Base-by-base conservation (phyloP, 2,113 vertebrate species). In the Felis chaus region DNA sequence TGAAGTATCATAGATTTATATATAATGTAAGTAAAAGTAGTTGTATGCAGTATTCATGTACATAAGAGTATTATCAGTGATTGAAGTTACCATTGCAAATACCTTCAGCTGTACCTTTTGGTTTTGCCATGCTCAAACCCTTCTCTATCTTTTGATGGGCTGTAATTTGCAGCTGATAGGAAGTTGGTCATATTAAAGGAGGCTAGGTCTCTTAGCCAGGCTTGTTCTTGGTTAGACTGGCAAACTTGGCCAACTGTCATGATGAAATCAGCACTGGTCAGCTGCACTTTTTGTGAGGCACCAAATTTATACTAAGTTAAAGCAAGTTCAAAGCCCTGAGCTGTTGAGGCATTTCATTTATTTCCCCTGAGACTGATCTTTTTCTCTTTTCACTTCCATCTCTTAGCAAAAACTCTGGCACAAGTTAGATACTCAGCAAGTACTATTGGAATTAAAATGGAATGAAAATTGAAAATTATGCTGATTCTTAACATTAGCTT, bases 21-120 rank as follows among this genome's bases (percentile, higher is more conserved):
- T 95, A 61, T 81, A 89, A 92, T 63, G 9, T 74, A 91, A 97
- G 14, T 83, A 66, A 86, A 61, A 89, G 19, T 88, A 63, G 41
- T 80, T 89, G 8, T 74, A 73, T 36, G 36, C 48, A 78, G 13
- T 93, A 39, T 94, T 85, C 61, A 80, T 48, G 7, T 66, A 84
- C 7, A 41, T 76, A 41, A 87, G 63, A 87, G 36, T 86, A 87
- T 69, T 48, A 19, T 13, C 84, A 65, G 10, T 71, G 79, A 84
- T 73, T 87, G 15, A 87, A 95, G 9, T 81, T 76, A n/a, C 23
- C 23, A 25, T 14, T 84, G 8, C 29, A 25, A 33, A 81, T 92
- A 25, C 11, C 19, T 91, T 83, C 19, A 36, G n/a, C 33, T 71
- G 0, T 78, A 36, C 57, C 23, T 81, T 69, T 71, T 92, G 79